Base-by-base conservation (phyloP, 2,797 vertebrate genomes). In the Acridotheres tristis region DNA sequence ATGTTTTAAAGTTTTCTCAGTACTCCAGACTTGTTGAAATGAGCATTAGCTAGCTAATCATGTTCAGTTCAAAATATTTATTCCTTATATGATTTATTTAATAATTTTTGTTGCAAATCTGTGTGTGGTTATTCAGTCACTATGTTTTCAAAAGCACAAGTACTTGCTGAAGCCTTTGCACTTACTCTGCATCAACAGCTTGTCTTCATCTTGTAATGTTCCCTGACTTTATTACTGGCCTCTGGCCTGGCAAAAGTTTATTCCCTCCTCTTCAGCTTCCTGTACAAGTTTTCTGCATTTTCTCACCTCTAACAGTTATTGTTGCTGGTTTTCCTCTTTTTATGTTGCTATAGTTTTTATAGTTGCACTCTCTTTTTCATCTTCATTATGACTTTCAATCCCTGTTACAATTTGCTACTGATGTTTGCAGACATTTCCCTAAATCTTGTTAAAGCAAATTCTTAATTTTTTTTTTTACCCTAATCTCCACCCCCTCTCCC, bases 1-100 rank as follows among this genome's bases (percentile, higher is more conserved):
- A 53, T 54, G 42, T 74, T 88, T 82, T 82, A 38, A 85, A 40
- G 75, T 71, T 54, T 81, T 32, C 21, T 59, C n/a, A 21, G 32
- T 89, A 66, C 75, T 94, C 45, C 32, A 54, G 59, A 71, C 32
- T 51, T 62, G 23, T 21, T 88, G 67, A 91, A 95, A 90, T 34
- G 30, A 72, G 20, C 29, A 45, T 51, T 58, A 68, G 40, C 29
- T n/a, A 62, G 29, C 19, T 65, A 88, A 72, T n/a, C 3, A 22
- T 43, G 29, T 27, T 19, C 25, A 83, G 23, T 73, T 85, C 2
- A 30, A 88, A 75, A 32, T 86, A 59, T 54, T 62, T 71, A 42
- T 77, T 93, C 36, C 36, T 73, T 82, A n/a, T n/a, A n/a, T 18
- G 16, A 53, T 36, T 77, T 69, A 62, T 85, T 54, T 58, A 47